Evolutionary conservation across 2,113 vertebrate species (phyloP).

Genomic region (Panthera leo): DNA sequence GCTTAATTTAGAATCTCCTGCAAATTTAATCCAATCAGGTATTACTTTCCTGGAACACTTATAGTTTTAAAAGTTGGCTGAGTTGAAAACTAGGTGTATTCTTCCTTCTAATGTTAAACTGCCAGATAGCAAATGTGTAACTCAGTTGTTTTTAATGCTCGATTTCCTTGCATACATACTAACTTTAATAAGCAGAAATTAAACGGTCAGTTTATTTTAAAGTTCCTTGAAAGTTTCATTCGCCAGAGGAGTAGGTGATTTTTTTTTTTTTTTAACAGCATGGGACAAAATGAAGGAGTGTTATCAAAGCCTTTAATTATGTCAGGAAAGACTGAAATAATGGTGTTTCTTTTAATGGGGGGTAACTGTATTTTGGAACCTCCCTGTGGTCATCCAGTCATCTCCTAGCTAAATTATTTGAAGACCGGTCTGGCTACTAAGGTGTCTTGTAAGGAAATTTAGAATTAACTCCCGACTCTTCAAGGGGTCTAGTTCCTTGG

Average conservation of each 20-base stretch:
- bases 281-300: neutral
- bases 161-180: neutral
- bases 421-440: neutral
- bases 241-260: neutral
- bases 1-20: neutral
- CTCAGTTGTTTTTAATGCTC: neutral
- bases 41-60: constrained; percentile 64
- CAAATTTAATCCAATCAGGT: constrained; percentile 8
- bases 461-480: neutral
- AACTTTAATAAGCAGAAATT: neutral
- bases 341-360: neutral
- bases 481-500: neutral
- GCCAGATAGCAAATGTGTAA: neutral
- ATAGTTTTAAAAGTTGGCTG: constrained; percentile 20
- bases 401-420: neutral
- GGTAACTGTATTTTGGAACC: constrained; percentile 7
- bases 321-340: constrained; percentile 39
- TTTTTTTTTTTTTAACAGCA: neutral
- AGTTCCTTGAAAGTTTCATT: constrained; percentile 51
- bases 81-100: neutral
- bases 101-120: neutral
- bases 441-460: neutral
- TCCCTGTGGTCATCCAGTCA: neutral
- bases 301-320: neutral
- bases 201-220: constrained; percentile 11